phyloP scores from a whole-genome alignment of 1,140 invertebrate species.

The Himalopsyche phryganea region DNA sequence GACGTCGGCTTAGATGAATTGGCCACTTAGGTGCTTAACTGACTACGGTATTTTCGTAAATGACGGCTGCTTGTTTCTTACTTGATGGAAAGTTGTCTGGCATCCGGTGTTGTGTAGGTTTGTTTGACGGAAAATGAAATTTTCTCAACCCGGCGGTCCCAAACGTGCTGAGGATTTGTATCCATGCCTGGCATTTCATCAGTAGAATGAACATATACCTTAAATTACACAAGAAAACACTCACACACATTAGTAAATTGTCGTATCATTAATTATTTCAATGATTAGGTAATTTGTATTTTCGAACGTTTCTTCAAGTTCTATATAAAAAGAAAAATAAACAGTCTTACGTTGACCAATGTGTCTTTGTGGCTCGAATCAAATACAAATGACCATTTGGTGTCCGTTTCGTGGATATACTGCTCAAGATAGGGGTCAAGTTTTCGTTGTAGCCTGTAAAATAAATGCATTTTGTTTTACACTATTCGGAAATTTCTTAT shows the following conservation, averaged over 20 bases:
- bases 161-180: slow-evolving; percentile 63
- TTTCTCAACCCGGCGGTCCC: slow-evolving; percentile 59
- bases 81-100: slow-evolving; percentile 60
- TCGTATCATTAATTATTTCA: not conserved
- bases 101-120: slow-evolving; percentile 68
- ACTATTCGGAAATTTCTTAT: too few relatives aligned
- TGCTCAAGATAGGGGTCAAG: slow-evolving; percentile 48
- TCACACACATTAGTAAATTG: not conserved
- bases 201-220: slow-evolving; percentile 65
- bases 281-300: too few relatives aligned
- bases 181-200: slow-evolving; percentile 65
- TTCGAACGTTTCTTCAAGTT: too few relatives aligned
- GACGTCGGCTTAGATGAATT: too few relatives aligned
- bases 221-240: too few relatives aligned
- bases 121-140: slow-evolving; percentile 66
- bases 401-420: slow-evolving; percentile 61
- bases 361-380: slow-evolving; percentile 49
- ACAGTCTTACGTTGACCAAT: slow-evolving; percentile 45
- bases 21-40: too few relatives aligned
- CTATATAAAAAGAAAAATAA: too few relatives aligned
- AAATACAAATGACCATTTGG: slow-evolving; percentile 59
- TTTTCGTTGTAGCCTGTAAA: slow-evolving; percentile 42
- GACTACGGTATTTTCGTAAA: too few relatives aligned
- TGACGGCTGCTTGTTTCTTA: slow-evolving; percentile 9
- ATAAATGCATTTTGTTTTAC: slow-evolving; percentile 18